These are phyloP conservation scores for Shinisaurus crocodilurus DNA, from an alignment of 2,113 vertebrate genomes.

Conservation along the genomic window DNA sequence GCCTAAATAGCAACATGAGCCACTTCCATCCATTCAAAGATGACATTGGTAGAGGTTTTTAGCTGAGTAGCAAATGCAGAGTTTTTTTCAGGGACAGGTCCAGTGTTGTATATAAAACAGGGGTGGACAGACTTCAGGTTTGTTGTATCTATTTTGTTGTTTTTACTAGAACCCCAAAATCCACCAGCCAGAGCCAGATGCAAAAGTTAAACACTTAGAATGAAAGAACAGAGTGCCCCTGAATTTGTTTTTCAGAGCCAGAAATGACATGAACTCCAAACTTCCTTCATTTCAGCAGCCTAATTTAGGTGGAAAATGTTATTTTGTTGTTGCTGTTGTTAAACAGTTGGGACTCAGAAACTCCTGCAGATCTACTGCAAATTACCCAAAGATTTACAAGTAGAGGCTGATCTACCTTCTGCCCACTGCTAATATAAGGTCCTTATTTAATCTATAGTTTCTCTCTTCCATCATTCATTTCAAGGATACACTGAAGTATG, in stretches of 20 bases:
- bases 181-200: too few species aligned
- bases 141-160: too few species aligned
- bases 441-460: neutral
- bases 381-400: neutral
- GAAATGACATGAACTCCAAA: too few species aligned
- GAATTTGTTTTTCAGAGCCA: too few species aligned
- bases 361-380: too few species aligned
- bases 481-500: neutral
- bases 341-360: too few species aligned
- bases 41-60: neutral
- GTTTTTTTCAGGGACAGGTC: neutral
- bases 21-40: neutral
- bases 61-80: neutral
- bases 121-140: too few species aligned
- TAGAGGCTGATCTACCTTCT: neutral
- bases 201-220: too few species aligned
- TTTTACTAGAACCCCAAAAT: too few species aligned
- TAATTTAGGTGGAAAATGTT: neutral
- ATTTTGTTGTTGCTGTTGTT: neutral
- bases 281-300: neutral
- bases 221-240: too few species aligned
- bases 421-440: too few species aligned
- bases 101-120: too few species aligned
- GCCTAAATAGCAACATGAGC: neutral
- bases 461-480: neutral